Conservation (phyloP, 2,113 vertebrate genomes). For the Chaetorhynchus papuensis region DNA sequence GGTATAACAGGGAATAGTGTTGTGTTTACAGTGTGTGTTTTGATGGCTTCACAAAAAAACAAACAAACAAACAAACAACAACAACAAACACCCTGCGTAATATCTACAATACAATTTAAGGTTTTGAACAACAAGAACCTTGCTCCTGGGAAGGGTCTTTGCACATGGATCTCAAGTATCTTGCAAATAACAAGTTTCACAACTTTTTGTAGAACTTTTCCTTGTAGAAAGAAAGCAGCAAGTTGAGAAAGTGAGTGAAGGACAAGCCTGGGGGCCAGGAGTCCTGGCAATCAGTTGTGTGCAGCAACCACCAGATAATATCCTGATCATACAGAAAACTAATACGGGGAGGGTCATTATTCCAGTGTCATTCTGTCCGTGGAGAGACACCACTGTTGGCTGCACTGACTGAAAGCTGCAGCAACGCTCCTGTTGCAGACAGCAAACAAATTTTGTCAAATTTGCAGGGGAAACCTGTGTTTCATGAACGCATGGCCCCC, state of each 20-base stretch:
- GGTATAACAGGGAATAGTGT: background rate
- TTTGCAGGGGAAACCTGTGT: background rate
- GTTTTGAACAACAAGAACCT: background rate
- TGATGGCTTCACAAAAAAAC: background rate
- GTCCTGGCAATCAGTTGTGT: background rate
- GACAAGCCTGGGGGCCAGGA: background rate
- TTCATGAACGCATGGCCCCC: accelerated
- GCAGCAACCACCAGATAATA: background rate
- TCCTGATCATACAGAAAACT: background rate
- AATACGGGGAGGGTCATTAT: background rate
- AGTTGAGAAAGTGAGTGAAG: background rate
- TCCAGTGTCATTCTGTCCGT: background rate
- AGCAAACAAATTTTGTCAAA: background rate
- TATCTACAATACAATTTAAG: background rate
- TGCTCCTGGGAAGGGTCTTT: background rate
- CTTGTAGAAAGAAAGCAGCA: background rate
- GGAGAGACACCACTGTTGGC: background rate
- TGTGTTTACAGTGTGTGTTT: background rate
- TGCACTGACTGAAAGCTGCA: background rate
- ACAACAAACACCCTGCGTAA: background rate
- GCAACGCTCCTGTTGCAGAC: background rate
- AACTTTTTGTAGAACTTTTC: background rate
- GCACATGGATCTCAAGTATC: background rate
- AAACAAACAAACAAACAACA: too few relatives aligned
- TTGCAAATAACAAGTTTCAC: background rate